These are phyloP conservation scores for Temnothorax curvispinosus DNA, from an alignment of 1,140 invertebrate species.

Conservation along the genomic window DNA sequence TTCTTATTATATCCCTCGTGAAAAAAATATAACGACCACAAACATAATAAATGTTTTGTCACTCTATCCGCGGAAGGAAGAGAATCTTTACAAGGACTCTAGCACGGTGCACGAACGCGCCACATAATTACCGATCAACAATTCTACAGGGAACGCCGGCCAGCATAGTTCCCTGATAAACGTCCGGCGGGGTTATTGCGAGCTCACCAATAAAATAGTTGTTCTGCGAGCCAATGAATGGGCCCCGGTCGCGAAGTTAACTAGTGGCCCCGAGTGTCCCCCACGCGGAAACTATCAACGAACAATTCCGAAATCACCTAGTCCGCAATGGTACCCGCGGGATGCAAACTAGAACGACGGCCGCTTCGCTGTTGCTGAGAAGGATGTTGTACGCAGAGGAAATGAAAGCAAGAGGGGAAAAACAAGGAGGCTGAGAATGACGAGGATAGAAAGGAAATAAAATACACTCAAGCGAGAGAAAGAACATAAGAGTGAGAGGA, in stretches of 20 bases:
- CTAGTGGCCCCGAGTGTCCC: constrained; percentile 70
- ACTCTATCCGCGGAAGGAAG: not conserved
- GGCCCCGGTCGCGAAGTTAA: constrained; percentile 72
- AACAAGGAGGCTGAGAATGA: not conserved
- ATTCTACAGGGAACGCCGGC: constrained; percentile 22
- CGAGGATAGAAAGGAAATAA: not conserved
- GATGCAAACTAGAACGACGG: constrained; percentile 59
- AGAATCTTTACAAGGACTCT: not conserved
- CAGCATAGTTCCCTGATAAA: constrained; percentile 75
- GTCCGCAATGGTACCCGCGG: constrained; percentile 65
- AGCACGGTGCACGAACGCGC: not conserved
- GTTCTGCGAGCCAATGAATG: constrained; percentile 72
- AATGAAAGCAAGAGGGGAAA: constrained; percentile 53
- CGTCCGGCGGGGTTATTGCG: constrained; percentile 72
- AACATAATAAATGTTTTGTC: not conserved
- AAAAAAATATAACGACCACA: not conserved
- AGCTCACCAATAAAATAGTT: constrained; percentile 77
- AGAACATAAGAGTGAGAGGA: not conserved
- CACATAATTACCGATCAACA: constrained; percentile 54
- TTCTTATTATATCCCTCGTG: not conserved
- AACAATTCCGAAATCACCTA: constrained; percentile 74
- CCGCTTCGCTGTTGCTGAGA: constrained; percentile 8
- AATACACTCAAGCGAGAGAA: not conserved
- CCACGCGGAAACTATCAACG: constrained; percentile 76
- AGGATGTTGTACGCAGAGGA: constrained; percentile 36